phyloP scores from a whole-genome alignment of 2,888 invertebrate species.

The Sesia bembeciformis region DNA sequence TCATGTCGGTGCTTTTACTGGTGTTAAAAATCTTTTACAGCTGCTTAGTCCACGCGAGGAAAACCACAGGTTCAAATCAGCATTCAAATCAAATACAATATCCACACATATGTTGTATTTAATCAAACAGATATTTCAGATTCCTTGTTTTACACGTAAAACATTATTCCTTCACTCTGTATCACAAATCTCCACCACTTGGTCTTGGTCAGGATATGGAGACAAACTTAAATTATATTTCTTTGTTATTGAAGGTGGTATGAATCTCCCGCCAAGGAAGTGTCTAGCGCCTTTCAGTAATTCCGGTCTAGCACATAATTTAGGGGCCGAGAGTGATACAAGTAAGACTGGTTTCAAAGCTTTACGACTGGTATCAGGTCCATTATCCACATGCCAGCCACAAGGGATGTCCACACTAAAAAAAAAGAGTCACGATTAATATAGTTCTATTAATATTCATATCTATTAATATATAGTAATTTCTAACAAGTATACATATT shows the following conservation, averaged over 20 bases:
- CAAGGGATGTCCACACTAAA: slow-evolving; percentile 96
- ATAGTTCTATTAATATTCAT: background rate
- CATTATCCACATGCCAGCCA: slow-evolving; percentile 98
- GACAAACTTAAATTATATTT: slow-evolving; percentile 91
- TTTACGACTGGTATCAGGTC: slow-evolving; percentile 69
- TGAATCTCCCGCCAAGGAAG: slow-evolving; percentile 94
- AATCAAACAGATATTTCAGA: too few relatives aligned
- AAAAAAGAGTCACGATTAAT: slow-evolving; percentile 10
- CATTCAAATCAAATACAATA: too few relatives aligned
- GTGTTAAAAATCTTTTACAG: too few relatives aligned
- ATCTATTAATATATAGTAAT: background rate
- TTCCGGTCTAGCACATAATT: slow-evolving; percentile 85
- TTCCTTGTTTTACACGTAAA: too few relatives aligned
- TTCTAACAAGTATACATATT: background rate
- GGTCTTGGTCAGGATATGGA: slow-evolving; percentile 86
- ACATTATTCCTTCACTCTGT: background rate
- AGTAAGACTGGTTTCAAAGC: slow-evolving; percentile 87
- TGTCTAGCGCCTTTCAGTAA: slow-evolving; percentile 69
- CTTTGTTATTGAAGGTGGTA: slow-evolving; percentile 85
- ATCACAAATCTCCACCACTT: slow-evolving; percentile 36
- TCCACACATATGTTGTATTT: too few relatives aligned
- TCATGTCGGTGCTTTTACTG: too few relatives aligned
- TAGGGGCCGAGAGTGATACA: slow-evolving; percentile 97
- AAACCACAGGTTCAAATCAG: too few relatives aligned
- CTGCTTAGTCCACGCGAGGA: too few relatives aligned